Conservation (phyloP, 2,797 vertebrate species). For the Chromis chromis region DNA sequence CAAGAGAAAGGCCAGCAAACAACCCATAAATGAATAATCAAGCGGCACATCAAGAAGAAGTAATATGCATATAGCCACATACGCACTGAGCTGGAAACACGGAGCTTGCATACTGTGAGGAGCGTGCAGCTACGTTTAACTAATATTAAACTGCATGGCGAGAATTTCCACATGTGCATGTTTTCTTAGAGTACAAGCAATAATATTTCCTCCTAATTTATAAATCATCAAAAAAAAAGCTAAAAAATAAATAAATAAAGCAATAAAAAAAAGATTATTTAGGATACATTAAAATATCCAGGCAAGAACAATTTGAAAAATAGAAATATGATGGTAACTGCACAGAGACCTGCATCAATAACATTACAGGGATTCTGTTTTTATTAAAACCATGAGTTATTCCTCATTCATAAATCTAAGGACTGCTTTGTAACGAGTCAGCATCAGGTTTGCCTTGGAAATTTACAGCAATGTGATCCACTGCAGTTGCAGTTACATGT, state of each 20-base stretch:
- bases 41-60: slow-evolving; percentile 35
- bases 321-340: neutral
- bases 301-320: neutral
- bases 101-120: slow-evolving; percentile 6
- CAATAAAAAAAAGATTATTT: too few species aligned
- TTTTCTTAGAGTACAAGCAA: neutral
- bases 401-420: neutral
- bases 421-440: neutral
- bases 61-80: slow-evolving; percentile 19
- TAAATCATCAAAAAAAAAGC: too few species aligned
- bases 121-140: neutral
- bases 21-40: slow-evolving; percentile 24
- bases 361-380: neutral
- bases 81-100: slow-evolving; percentile 17
- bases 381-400: too few species aligned
- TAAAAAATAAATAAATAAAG: too few species aligned
- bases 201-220: too few species aligned
- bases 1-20: slow-evolving; percentile 11
- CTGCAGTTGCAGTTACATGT: too few species aligned
- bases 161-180: neutral
- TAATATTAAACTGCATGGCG: neutral
- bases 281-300: neutral
- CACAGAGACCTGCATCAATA: neutral
- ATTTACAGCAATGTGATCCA: too few species aligned
- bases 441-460: too few species aligned